Conservation (phyloP, 2,113 vertebrate genomes). For the Mugil cephalus region DNA sequence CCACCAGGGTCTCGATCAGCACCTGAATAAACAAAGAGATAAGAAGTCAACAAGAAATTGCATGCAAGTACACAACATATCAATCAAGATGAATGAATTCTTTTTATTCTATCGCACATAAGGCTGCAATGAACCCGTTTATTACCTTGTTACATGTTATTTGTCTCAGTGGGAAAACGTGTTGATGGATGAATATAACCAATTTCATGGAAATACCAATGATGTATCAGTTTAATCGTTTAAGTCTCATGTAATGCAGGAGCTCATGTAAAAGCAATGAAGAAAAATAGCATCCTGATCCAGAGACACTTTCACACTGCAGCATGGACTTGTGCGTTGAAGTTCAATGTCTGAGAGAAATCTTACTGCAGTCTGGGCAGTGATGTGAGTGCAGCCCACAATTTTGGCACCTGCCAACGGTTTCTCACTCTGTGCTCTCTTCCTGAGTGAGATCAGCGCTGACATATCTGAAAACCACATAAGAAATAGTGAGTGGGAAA, state of each 20-base stretch:
- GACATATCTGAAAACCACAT: conserved; percentile 91
- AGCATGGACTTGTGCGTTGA: background rate
- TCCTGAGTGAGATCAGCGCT: conserved; percentile 96
- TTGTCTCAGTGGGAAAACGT: no score
- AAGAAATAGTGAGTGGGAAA: conserved; percentile 15
- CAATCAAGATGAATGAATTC: background rate
- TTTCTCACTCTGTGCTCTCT: conserved; percentile 98
- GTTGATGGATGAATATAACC: background rate
- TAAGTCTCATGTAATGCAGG: background rate
- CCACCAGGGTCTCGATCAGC: conserved; percentile 96
- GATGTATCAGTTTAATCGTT: background rate
- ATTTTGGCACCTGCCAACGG: conserved; percentile 98
- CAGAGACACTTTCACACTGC: conserved; percentile 7
- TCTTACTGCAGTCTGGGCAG: conserved; percentile 96
- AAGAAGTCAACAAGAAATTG: no score
- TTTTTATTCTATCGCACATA: background rate
- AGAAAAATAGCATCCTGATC: conserved; percentile 1
- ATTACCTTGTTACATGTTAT: no score
- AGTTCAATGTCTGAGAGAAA: conserved; percentile 27
- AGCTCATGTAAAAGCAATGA: background rate
- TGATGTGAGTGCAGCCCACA: conserved; percentile 98
- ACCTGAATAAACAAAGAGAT: conserved; percentile 82
- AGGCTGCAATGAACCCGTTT: background rate
- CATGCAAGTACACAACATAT: background rate
- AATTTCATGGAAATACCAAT: background rate